Evolutionary conservation across 2,888 invertebrate species (phyloP).

Genomic region (Invenusta paracnida): DNA sequence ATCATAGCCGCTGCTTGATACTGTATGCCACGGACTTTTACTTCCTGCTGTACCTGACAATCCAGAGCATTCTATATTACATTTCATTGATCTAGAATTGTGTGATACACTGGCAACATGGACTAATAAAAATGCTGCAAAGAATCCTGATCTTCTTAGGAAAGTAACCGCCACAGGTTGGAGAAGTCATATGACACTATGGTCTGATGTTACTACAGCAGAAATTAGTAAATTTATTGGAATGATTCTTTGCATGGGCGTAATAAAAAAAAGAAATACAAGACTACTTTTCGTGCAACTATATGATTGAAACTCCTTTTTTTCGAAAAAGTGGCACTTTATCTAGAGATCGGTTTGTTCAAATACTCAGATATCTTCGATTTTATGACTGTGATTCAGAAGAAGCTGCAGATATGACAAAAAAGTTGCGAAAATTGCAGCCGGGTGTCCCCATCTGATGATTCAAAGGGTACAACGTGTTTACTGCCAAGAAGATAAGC

Average conservation of each 20-base stretch:
- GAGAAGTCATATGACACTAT: conserved; percentile 30
- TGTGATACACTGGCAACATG: conserved; percentile 30
- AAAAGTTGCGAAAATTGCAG: conserved; percentile 24
- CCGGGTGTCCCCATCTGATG: not conserved
- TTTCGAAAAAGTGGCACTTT: conserved; percentile 23
- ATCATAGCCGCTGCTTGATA: not conserved
- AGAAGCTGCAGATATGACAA: conserved; percentile 16
- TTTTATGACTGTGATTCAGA: conserved; percentile 32
- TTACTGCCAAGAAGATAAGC: conserved; percentile 10
- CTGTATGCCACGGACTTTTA: conserved; percentile 9
- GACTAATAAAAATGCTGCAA: conserved; percentile 27
- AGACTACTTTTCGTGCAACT: conserved; percentile 31
- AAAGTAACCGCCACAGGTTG: conserved; percentile 3
- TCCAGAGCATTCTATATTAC: conserved; percentile 30
- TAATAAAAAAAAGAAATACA: conserved; percentile 27
- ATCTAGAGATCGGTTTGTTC: conserved; percentile 19
- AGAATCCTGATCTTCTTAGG: not conserved
- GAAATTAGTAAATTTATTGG: conserved; percentile 24
- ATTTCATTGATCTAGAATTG: conserved; percentile 29
- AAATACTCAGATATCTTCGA: conserved; percentile 31
- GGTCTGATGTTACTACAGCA: conserved; percentile 27
- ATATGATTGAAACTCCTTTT: conserved; percentile 30
- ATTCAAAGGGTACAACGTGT: conserved; percentile 19
- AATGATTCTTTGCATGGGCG: conserved; percentile 32
- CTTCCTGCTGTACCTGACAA: not conserved